Base-by-base conservation (phyloP, 2,113 vertebrate species). In the Uria aalge region DNA sequence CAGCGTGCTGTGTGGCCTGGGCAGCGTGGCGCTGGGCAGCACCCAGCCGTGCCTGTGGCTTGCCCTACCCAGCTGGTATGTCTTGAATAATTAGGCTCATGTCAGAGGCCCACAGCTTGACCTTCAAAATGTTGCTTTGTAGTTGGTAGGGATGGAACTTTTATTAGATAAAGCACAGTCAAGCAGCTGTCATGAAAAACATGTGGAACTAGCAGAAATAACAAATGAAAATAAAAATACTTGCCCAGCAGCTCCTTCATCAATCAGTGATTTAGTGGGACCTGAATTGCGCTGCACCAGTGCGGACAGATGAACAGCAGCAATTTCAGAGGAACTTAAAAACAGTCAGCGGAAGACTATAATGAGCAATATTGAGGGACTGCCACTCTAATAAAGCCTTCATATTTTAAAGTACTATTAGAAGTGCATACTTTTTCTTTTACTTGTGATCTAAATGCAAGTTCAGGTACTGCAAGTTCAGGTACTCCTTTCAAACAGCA, bases 11-110 rank as follows among this genome's bases (percentile, higher is more conserved):
- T 59, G 50, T 47, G 59, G 38, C 40, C n/a, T 16, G 22, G 12
- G 21, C 30, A 38, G 20, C 2, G 0, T 5, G 14, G 66, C 53
- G 15, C 32, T 11, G n/a, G 43, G 64, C 24, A 60, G 43, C 62
- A 41, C 5, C 26, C 38, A 32, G 27, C 32, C 43, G 29, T 3
- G 9, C 32, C 1, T 1, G 2, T 1, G 4, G 12, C 72, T 40
- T 11, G 32, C 53, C 32, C 53, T 68, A 7, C 15, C 9, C 26
- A 53, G n/a, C 56, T 71, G 45, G 26, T 36, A 9, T 3, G 68
- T 38, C 34, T 41, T 40, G 8, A 60, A 17, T 11, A 18, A 41
- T 12, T 11, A 29, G 21, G 30, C 34, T 72, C 40, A 20, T 7
- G 9, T 43, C n/a, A 40, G 40, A 85, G 32, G n/a, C 15, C 14